These are phyloP conservation scores for Apteryx mantelli DNA, from an alignment of 2,113 vertebrate genomes.

Conservation along the genomic window DNA sequence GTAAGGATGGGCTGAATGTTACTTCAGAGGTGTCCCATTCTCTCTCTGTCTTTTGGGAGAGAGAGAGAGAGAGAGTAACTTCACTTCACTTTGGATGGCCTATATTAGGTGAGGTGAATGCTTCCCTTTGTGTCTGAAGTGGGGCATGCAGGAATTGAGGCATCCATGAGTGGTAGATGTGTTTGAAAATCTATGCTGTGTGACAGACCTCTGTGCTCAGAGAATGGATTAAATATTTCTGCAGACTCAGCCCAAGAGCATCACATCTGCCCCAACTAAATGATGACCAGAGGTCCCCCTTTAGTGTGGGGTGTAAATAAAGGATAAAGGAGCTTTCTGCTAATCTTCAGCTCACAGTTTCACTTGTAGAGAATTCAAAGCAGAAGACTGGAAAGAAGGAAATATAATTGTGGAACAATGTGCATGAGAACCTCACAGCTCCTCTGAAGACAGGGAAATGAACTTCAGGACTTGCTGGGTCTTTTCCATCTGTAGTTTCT, in stretches of 20 bases:
- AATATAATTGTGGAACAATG: neutral
- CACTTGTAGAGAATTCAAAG: neutral
- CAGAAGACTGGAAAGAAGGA: neutral
- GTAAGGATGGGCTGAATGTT: neutral
- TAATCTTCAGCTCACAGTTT: neutral
- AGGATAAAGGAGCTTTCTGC: neutral
- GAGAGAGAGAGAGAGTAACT: neutral
- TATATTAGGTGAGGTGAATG: neutral
- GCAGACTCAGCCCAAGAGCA: neutral
- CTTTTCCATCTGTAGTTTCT: constrained; percentile 44
- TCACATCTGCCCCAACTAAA: neutral
- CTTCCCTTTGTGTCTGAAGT: neutral
- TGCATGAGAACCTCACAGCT: constrained; percentile 9
- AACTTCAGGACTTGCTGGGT: neutral
- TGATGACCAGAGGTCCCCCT: neutral
- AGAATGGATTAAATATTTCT: neutral
- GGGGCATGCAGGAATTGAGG: neutral
- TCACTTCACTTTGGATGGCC: neutral
- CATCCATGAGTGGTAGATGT: neutral
- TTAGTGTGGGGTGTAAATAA: neutral
- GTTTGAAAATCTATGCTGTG: neutral
- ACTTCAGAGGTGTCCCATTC: neutral
- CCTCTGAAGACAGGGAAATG: constrained; percentile 4
- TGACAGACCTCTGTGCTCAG: neutral
- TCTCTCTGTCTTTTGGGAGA: neutral